Evolutionary conservation across 1,140 invertebrate genomes (phyloP).

Genomic region (Catajapyx aquilonaris): DNA sequence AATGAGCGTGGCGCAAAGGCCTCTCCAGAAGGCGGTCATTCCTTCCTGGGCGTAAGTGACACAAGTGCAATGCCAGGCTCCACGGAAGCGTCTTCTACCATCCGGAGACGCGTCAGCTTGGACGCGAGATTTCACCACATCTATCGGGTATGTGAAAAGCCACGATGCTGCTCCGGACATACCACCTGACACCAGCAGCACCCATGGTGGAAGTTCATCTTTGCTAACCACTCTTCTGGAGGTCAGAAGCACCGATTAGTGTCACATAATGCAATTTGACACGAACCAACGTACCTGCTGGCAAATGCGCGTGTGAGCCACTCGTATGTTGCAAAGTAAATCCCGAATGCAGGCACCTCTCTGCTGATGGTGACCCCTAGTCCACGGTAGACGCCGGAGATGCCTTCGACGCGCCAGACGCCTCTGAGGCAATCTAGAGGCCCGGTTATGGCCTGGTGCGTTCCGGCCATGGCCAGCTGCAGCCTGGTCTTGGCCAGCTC

Average conservation of each 20-base stretch:
- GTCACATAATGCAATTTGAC: too few relatives aligned
- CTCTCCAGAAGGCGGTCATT: slow-evolving; percentile 43
- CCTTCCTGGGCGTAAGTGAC: too few relatives aligned
- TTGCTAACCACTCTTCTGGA: too few relatives aligned
- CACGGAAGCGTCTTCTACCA: too few relatives aligned
- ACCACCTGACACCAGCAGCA: slow-evolving; percentile 55
- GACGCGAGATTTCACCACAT: slow-evolving; percentile 71
- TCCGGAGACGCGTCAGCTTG: slow-evolving; percentile 71
- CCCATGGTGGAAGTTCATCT: slow-evolving; percentile 27
- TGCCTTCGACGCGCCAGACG: slow-evolving; percentile 37
- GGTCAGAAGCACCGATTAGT: too few relatives aligned
- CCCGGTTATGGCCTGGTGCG: slow-evolving; percentile 61
- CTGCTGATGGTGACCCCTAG: slow-evolving; percentile 46
- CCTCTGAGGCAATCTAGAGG: slow-evolving; percentile 39
- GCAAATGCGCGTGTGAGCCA: too few relatives aligned
- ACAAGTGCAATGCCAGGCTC: too few relatives aligned
- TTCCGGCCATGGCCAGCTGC: slow-evolving; percentile 43
- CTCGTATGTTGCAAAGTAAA: too few relatives aligned
- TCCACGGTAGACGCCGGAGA: slow-evolving; percentile 48
- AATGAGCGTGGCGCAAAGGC: slow-evolving; percentile 50
- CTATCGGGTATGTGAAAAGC: slow-evolving; percentile 65
- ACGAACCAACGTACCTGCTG: too few relatives aligned
- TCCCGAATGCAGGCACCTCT: too few relatives aligned
- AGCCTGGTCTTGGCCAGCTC: slow-evolving; percentile 70
- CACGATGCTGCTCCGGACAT: slow-evolving; percentile 64